These are phyloP conservation scores for Drosophila lacteicornis DNA, from an alignment of 1,140 invertebrate genomes.

Conservation along the genomic window DNA sequence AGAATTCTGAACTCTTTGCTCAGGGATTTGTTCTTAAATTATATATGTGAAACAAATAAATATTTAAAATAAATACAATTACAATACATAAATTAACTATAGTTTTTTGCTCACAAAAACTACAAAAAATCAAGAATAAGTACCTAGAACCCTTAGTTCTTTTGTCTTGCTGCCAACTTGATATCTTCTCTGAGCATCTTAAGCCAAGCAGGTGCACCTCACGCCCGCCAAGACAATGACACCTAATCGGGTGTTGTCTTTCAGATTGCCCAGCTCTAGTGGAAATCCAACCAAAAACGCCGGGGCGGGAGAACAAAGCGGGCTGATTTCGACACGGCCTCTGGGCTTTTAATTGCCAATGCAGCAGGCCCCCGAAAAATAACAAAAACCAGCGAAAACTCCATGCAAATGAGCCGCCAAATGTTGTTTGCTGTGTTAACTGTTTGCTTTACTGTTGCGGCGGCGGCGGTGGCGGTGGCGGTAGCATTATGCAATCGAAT, in stretches of 20 bases:
- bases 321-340: constrained; percentile 60
- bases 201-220: constrained; percentile 17
- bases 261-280: constrained; percentile 19
- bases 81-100: too few relatives aligned
- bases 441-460: constrained; percentile 14
- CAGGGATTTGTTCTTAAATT: too few relatives aligned
- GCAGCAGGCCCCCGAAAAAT: constrained; percentile 38
- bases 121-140: too few relatives aligned
- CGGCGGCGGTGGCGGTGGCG: not conserved
- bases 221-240: constrained; percentile 35
- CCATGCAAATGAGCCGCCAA: constrained; percentile 70
- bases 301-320: constrained; percentile 64
- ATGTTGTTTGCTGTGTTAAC: constrained; percentile 27
- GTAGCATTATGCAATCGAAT: constrained; percentile 55
- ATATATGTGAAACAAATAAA: too few relatives aligned
- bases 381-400: constrained; percentile 10
- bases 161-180: not conserved
- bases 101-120: too few relatives aligned
- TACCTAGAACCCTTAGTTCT: not conserved
- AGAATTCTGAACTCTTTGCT: too few relatives aligned
- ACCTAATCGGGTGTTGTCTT: constrained; percentile 36
- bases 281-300: constrained; percentile 30
- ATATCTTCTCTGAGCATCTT: constrained; percentile 5
- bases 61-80: too few relatives aligned
- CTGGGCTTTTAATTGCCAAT: constrained; percentile 77